Percentiles rank a stretch among this genome's conserved stretches.
These are phyloP conservation scores for Pantherophis guttatus DNA, from an alignment of 2,113 vertebrate genomes.

Conservation along the genomic window DNA sequence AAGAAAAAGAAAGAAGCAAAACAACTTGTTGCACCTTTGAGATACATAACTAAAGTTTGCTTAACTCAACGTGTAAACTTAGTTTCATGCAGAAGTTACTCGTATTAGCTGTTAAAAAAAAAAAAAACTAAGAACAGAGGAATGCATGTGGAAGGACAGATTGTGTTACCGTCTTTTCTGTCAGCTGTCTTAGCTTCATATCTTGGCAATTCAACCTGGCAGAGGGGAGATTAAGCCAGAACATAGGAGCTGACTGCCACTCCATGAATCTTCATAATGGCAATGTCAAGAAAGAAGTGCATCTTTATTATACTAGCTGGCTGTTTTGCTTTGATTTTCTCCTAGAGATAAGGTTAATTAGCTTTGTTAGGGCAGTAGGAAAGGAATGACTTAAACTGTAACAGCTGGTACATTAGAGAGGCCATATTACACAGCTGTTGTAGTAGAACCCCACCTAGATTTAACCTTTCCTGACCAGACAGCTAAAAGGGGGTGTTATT, in stretches of 20 bases:
- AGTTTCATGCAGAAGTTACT: background rate
- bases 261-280: background rate
- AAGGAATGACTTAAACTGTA: slow-evolving; percentile 27
- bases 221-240: background rate
- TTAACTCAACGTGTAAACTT: background rate
- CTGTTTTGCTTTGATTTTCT: slow-evolving; percentile 7
- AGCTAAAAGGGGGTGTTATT: slow-evolving; percentile 42
- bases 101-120: background rate
- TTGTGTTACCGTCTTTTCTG: background rate
- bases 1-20: background rate
- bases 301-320: slow-evolving; percentile 5
- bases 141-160: background rate
- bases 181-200: background rate
- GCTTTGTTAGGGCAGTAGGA: slow-evolving; percentile 26
- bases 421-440: slow-evolving; percentile 23
- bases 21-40: background rate
- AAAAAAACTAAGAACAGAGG: background rate
- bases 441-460: slow-evolving; percentile 3
- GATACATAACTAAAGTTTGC: background rate
- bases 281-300: background rate
- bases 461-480: slow-evolving; percentile 39
- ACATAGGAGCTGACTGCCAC: fast-evolving
- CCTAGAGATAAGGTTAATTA: slow-evolving; percentile 43
- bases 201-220: background rate
- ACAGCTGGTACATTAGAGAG: slow-evolving; percentile 39